Conservation (phyloP, 2,888 invertebrate genomes). For the Hirtodrosophila alboralis region DNA sequence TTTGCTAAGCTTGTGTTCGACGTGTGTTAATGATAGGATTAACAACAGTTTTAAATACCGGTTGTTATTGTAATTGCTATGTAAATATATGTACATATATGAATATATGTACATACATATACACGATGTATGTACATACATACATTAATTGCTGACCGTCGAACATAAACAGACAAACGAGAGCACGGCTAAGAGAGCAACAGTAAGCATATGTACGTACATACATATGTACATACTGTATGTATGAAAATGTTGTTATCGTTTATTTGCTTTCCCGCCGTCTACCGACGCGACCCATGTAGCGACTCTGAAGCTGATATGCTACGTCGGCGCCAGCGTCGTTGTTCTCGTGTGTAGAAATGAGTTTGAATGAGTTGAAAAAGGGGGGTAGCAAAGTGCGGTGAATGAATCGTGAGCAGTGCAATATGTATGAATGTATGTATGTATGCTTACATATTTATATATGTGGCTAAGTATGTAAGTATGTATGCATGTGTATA, state of each 20-base stretch:
- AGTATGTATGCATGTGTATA: too few relatives aligned
- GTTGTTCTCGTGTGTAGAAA: slow-evolving; percentile 61
- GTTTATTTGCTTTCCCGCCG: slow-evolving; percentile 15
- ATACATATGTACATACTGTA: slow-evolving; percentile 7
- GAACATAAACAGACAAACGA: slow-evolving; percentile 24
- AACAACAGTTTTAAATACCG: slow-evolving; percentile 67
- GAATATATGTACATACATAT: slow-evolving; percentile 6
- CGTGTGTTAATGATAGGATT: slow-evolving; percentile 53
- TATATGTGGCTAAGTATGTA: too few relatives aligned
- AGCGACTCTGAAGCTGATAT: slow-evolving; percentile 39
- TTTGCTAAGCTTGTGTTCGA: slow-evolving; percentile 17
- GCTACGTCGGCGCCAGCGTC: slow-evolving; percentile 40
- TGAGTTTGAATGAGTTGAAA: slow-evolving; percentile 70
- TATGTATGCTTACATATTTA: slow-evolving; percentile 5
- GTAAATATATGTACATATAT: slow-evolving; percentile 17
- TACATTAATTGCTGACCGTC: slow-evolving; percentile 33
- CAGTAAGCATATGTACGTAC: slow-evolving; percentile 7
- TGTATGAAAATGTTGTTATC: slow-evolving; percentile 35
- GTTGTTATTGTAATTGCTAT: slow-evolving; percentile 66
- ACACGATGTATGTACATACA: too few relatives aligned
- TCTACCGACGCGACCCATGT: slow-evolving; percentile 10
- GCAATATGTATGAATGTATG: slow-evolving; percentile 27
- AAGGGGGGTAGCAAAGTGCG: slow-evolving; percentile 19
- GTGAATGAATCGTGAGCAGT: slow-evolving; percentile 39
- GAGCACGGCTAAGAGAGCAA: slow-evolving; percentile 19